phyloP scores from a whole-genome alignment of 1,140 invertebrate species.

The Dermatophagoides farinae region DNA sequence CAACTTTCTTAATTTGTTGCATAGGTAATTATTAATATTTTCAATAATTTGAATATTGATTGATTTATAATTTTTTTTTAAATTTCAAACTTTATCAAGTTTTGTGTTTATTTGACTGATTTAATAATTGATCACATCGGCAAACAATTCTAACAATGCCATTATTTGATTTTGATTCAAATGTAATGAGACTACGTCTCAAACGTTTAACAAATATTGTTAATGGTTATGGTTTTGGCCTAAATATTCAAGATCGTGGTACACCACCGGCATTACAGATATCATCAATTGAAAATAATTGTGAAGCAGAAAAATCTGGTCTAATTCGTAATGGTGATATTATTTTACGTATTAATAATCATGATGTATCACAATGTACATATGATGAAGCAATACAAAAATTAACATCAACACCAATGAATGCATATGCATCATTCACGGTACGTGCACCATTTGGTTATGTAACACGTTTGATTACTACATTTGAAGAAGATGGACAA shows the following conservation, averaged over 20 bases:
- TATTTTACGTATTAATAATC: conserved; percentile 17
- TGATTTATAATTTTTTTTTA: too few relatives aligned
- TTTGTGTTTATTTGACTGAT: too few relatives aligned
- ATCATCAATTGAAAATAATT: background rate
- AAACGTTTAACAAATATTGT: background rate
- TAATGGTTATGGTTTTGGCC: background rate
- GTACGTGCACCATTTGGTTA: conserved; percentile 13
- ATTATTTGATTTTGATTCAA: background rate
- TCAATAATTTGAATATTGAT: too few relatives aligned
- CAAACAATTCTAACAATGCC: too few relatives aligned
- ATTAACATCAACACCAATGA: conserved; percentile 13
- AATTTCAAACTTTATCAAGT: too few relatives aligned
- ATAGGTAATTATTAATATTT: too few relatives aligned
- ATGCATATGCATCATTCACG: conserved; percentile 13
- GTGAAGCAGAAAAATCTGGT: conserved; percentile 17
- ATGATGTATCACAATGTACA: conserved; percentile 14
- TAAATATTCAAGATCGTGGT: background rate
- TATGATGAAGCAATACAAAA: conserved; percentile 17
- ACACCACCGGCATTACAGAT: background rate
- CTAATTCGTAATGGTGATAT: conserved; percentile 17
- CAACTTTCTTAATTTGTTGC: too few relatives aligned
- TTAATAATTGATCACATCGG: too few relatives aligned
- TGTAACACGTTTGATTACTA: conserved; percentile 15
- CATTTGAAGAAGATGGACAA: conserved; percentile 14
- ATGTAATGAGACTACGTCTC: background rate